Percentiles rank a stretch among this genome's conserved stretches.
Evolutionary conservation across 1,140 invertebrate species (phyloP).

Genomic region (Palaemon carinicauda): DNA sequence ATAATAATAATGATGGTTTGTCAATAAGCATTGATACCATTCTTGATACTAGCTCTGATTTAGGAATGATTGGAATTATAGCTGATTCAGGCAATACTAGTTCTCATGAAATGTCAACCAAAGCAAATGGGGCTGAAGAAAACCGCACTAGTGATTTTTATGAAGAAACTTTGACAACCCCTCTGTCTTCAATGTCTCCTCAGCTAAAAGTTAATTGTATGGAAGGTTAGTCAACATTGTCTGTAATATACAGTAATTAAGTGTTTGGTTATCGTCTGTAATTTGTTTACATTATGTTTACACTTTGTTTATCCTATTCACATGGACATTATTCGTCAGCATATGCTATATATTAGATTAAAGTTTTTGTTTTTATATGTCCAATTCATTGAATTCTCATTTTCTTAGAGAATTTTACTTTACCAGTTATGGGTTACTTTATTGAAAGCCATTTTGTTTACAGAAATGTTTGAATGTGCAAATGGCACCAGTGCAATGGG

Average conservation of each 20-base stretch:
- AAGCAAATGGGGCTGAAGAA: not conserved
- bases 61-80: conserved; percentile 5
- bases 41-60: conserved; percentile 1
- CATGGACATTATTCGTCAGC: too few species aligned
- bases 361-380: not conserved
- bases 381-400: not conserved
- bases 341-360: too few species aligned
- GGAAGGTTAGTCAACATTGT: too few species aligned
- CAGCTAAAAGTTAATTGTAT: too few species aligned
- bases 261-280: too few species aligned
- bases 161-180: too few species aligned
- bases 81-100: not conserved
- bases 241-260: too few species aligned
- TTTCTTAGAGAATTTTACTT: not conserved
- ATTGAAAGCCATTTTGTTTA: not conserved
- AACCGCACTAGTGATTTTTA: too few species aligned
- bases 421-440: too few species aligned
- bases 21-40: not conserved
- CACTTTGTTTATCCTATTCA: too few species aligned
- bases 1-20: not conserved
- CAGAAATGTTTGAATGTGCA: conserved; percentile 30
- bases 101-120: not conserved
- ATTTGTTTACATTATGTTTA: too few species aligned
- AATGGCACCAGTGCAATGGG: conserved; percentile 65
- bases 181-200: too few species aligned